These are phyloP conservation scores for Hiodon alosoides DNA, from an alignment of 2,113 vertebrate genomes.

Conservation along the genomic window DNA sequence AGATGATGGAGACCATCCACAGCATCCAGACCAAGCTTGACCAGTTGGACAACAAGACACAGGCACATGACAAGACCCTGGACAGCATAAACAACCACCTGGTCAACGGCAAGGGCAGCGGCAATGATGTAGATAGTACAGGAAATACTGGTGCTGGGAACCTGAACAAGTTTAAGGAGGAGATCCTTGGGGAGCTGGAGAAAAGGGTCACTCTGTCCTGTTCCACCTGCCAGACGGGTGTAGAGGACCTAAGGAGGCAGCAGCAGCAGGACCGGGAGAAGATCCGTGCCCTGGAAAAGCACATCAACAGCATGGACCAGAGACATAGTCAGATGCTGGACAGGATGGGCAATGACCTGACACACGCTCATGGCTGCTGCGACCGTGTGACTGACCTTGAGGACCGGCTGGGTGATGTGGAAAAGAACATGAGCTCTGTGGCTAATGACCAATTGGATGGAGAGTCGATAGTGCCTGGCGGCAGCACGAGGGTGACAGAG, in stretches of 20 bases:
- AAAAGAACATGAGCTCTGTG: constrained; percentile 65
- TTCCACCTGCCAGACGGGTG: constrained; percentile 68
- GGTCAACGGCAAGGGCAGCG: constrained; percentile 43
- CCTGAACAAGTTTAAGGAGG: constrained; percentile 45
- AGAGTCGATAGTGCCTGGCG: constrained; percentile 34
- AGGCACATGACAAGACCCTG: constrained; percentile 73
- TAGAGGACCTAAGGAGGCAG: constrained; percentile 71
- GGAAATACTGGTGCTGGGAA: not conserved
- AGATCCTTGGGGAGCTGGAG: constrained; percentile 74
- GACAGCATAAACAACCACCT: constrained; percentile 72
- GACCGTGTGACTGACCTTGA: constrained; percentile 47
- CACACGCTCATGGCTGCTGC: constrained; percentile 57
- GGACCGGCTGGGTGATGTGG: constrained; percentile 56
- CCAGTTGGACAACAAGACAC: constrained; percentile 77
- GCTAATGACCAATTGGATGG: constrained; percentile 56
- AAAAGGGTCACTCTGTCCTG: constrained; percentile 72
- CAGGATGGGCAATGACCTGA: constrained; percentile 51
- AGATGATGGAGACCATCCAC: constrained; percentile 78
- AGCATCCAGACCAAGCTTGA: constrained; percentile 83
- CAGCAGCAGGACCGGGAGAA: constrained; percentile 72
- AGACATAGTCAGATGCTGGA: constrained; percentile 61
- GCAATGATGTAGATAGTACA: constrained; percentile 36
- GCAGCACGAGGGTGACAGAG: constrained; percentile 35
- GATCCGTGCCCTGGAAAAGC: constrained; percentile 75
- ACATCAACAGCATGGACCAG: constrained; percentile 65